Evolutionary conservation across 2,797 vertebrate genomes (phyloP), one percentile per base, ranked within the genome.

Genomic region (Myotis planiceps): DNA sequence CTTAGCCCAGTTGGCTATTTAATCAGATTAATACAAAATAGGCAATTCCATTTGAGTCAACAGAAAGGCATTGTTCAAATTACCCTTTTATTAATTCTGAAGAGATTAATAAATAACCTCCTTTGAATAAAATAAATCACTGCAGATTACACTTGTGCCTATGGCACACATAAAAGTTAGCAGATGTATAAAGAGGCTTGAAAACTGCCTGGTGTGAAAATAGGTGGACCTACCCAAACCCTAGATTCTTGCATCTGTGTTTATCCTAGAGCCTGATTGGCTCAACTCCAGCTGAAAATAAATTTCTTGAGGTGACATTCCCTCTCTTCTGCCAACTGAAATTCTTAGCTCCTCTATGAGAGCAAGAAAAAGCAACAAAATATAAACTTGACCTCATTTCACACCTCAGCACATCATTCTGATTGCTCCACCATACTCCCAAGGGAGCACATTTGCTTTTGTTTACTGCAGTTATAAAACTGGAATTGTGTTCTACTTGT

Each of bases 371-470:
- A 81, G 19, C 78, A 87, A 71, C 63, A 1, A 21, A 82, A 83
- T 83, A 45, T 63, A 94, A 95, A 92, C 65, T 13, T 94, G 83
- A 92, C 74, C 83, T 93, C 88, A n/a, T 94, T 96, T 95, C 91
- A 96, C 95, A 96, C 74, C 27, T 96, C 93, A 47, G 37, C 58
- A 27, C 45, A 85, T 76, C 13, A 29, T 81, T 95, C 45, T 49
- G 85, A 88, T 82, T 1, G 2, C 85, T 81, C 90, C 60, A 45
- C 66, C 6, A 14, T 49, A 63, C 93, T 94, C 89, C 66, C 94
- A 88, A 63, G 92, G 5, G 95, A 96, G 87, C 9, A 66, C 0
- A 7, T 45, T 91, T 96, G 63, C 83, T 88, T 98, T 98, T 98
- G 94, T 98, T 98, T 97, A 94, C 53, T 66, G 10, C 47, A 78